Percentiles rank a stretch among this genome's conserved stretches.
phyloP scores from a whole-genome alignment of 1,140 invertebrate species.

The Babylonia areolata region DNA sequence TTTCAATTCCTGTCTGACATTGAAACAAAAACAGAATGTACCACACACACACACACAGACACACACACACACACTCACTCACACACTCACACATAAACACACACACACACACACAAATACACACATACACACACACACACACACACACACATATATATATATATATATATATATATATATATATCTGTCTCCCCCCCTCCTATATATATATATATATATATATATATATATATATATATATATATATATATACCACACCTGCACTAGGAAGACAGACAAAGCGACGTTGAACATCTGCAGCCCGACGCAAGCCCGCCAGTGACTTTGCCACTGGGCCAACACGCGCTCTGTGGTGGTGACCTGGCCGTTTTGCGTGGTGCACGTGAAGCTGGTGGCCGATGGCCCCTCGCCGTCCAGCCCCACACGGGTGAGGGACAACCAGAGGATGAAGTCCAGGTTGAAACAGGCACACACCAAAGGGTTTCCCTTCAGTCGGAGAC shows the following conservation, averaged over 20 bases:
- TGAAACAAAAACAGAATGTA: no score
- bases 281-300: background rate
- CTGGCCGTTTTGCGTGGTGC: background rate
- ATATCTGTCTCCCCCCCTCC: no score
- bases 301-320: background rate
- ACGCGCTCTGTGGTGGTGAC: background rate
- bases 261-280: background rate
- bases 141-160: background rate
- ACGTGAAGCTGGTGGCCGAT: background rate
- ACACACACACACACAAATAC: background rate
- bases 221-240: background rate
- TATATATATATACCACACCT: background rate
- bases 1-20: no score
- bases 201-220: background rate
- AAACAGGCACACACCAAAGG: background rate
- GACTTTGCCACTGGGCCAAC: background rate
- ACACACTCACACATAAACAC: constrained; percentile 16
- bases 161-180: background rate
- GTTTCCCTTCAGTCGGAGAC: background rate
- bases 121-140: background rate
- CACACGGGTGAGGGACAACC: background rate
- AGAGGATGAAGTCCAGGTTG: background rate
- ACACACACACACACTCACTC: constrained; percentile 20
- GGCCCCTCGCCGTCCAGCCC: background rate
- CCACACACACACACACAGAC: background rate